Base-by-base conservation (phyloP, 2,113 vertebrate genomes). In the Formicarius rufipectus region DNA sequence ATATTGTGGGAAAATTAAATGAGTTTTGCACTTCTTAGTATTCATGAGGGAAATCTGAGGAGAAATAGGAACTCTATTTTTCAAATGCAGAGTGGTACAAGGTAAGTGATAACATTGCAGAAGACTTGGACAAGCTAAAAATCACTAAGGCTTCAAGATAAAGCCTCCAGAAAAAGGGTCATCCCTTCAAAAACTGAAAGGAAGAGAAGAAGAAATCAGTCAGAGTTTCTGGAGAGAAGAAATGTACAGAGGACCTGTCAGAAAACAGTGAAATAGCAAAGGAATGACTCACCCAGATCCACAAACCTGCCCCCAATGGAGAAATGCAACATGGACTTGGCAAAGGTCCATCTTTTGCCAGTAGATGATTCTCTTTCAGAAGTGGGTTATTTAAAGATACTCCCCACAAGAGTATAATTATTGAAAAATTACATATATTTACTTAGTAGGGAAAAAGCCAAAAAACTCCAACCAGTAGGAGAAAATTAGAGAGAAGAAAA, bases 1-100 rank as follows among this genome's bases (percentile, higher is more conserved):
- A 94, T 96, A 89, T 47, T 93, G 83, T 71, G 73, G 69, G 72
- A 80, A 83, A 96, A 97, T 89, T 93, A 94, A 96, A 94, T 92
- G 85, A 90, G 90, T 96, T 97, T 91, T 91, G 63, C 33, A 88
- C 52, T 89, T 75, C 49, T 62, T 50, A 56, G 44, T 77, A 81
- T 90, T 90, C 47, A 6, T 79, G 62, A 74, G 89, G 82, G 84
- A 95, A 96, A 97, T 90, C 22, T 39, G 50, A 83, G 58, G 69
- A 84, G 84, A 83, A 84, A 80, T 37, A 59, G 33, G 31, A 93
- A 64, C 6, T 11, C 14, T 56, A 31, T 85, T 85, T 93, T 87
- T 58, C 40, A 71, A 0, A 12, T 64, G 55, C 52, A 31, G 71
- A 55, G 21, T 35, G 50, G 62, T 71, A 60, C 40, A 62, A 91